A percentile compares a stretch with the other conserved stretches of the same genome.
phyloP scores from a whole-genome alignment of 2,113 vertebrate species.

The Pycnonotus jocosus region DNA sequence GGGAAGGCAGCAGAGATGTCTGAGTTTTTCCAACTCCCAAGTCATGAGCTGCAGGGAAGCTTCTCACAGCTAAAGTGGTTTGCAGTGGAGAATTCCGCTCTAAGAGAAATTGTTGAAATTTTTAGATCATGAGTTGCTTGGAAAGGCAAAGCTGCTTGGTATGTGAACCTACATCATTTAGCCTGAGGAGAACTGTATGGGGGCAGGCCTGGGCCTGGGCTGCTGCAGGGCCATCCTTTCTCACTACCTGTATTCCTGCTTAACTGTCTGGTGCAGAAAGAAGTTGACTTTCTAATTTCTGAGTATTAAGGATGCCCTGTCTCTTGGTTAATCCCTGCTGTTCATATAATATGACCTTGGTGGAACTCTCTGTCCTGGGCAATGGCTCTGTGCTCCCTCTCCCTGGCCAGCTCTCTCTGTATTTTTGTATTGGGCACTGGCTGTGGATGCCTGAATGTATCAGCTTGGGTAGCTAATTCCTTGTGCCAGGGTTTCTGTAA shows the following conservation, averaged over 20 bases:
- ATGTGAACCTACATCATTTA: not conserved
- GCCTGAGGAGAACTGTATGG: not conserved
- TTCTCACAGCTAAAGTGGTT: not conserved
- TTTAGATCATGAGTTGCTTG: not conserved
- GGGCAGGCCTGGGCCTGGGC: not conserved
- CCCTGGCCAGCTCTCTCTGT: not conserved
- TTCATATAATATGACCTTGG: not conserved
- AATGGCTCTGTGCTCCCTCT: not conserved
- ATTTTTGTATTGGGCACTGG: not conserved
- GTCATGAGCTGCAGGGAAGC: not conserved
- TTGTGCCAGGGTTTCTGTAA: not conserved
- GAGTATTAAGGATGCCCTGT: not conserved
- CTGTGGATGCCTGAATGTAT: not conserved
- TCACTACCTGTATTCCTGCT: not conserved
- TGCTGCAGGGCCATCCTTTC: not conserved
- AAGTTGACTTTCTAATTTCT: not conserved
- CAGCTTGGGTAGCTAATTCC: not conserved
- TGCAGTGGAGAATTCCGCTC: not conserved
- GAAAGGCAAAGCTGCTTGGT: not conserved
- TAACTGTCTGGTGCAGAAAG: not conserved
- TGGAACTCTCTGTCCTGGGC: not conserved
- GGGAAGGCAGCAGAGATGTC: not conserved
- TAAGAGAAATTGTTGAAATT: not conserved
- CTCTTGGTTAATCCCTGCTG: not conserved
- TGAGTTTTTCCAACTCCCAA: not conserved